Evolutionary conservation across 2,113 vertebrate species (phyloP), one percentile per base, ranked within the genome.

Genomic region (Monopterus albus): DNA sequence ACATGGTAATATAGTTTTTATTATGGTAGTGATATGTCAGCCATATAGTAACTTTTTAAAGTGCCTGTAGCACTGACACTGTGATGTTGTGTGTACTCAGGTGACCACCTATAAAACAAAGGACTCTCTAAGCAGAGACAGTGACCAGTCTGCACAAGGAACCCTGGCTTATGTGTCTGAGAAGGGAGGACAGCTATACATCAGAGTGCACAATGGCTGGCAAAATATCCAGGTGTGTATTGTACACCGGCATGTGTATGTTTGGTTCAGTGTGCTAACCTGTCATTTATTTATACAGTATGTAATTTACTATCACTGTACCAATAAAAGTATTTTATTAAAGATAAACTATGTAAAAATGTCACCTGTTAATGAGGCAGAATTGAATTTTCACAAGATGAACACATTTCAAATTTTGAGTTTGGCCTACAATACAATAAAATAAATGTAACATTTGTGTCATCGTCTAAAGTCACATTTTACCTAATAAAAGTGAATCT

Each of bases 151-250:
- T 9, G 78, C 90, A 55, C 95, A 97, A 86, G 96, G 97, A 23
- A 94, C 93, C 0, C 60, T 98, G 63, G 94, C 92, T 50, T 98
- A 96, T 9, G 91, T 98, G 60, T 91, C 91, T 18, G 96, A 98
- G 83, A 92, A 80, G 26, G 88, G 93, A 2, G 96, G 94, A 1
- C 96, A 98, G 77, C 90, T 98, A 35, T 98, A 95, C 53, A 74
- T 98, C 71, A 94, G 94, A 13, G 89, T 94, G 28, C 91, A 29
- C 74, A 92, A 89, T 1, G 96, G 97, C 18, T 98, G 97, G 97
- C 94, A 91, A 63, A 95, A 95, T 81, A 68, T 98, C 50, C 95
- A 95, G 95, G 97, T 97, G 70, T 52, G 66, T 39, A 23, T 13
- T 12, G 29, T 42, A 9, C 39, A 3, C 1, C 4, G 6, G 5